These are phyloP conservation scores for Anseranas semipalmata DNA, from an alignment of 2,113 vertebrate genomes.

Conservation along the genomic window DNA sequence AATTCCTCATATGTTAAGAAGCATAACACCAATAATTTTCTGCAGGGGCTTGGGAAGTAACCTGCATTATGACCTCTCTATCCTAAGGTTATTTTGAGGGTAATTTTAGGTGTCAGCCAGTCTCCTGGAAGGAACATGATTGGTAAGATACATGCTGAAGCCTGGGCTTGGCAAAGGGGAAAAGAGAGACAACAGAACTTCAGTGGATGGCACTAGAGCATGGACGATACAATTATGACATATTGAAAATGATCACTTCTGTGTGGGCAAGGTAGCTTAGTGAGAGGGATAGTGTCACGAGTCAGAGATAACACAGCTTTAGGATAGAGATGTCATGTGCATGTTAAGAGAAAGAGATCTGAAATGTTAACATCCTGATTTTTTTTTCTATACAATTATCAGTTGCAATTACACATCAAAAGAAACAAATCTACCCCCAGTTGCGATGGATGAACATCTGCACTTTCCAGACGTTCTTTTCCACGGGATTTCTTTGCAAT, in stretches of 20 bases:
- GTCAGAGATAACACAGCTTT: background rate
- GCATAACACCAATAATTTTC: background rate
- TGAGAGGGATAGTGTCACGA: background rate
- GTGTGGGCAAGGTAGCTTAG: background rate
- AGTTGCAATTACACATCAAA: constrained; percentile 70
- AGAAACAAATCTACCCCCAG: constrained; percentile 68
- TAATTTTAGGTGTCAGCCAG: background rate
- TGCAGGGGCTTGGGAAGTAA: background rate
- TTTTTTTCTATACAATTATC: constrained; percentile 58
- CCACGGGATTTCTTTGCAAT: constrained; percentile 56
- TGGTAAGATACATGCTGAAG: background rate
- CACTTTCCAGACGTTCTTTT: constrained; percentile 60
- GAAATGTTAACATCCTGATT: constrained; percentile 14
- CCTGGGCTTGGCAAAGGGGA: background rate
- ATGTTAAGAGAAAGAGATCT: constrained; percentile 1
- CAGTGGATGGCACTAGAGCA: background rate
- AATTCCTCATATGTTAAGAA: background rate
- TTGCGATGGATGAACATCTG: constrained; percentile 64
- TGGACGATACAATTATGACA: background rate
- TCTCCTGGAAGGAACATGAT: background rate
- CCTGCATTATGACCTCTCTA: background rate
- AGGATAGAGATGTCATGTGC: background rate
- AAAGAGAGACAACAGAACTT: background rate
- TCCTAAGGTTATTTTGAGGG: background rate
- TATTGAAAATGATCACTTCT: background rate